Conservation (phyloP, 2,797 vertebrate species). For the Erethizon dorsatum region DNA sequence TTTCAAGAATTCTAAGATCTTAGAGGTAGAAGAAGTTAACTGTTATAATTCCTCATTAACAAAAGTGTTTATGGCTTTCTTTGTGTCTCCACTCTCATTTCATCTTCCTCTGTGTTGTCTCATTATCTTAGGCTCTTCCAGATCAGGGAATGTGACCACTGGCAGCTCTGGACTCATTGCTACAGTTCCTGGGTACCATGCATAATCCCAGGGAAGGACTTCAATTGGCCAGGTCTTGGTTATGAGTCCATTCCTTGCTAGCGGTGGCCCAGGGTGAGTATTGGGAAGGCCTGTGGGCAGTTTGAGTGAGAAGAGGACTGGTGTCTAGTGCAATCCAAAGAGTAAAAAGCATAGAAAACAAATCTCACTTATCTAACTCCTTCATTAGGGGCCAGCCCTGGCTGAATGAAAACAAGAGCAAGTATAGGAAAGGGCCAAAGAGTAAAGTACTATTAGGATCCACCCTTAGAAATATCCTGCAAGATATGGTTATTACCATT, state of each 20-base stretch:
- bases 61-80: not conserved
- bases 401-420: not conserved
- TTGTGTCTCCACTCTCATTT: not conserved
- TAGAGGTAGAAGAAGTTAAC: not conserved
- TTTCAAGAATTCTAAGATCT: conserved; percentile 44
- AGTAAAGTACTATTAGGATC: not conserved
- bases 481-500: not conserved
- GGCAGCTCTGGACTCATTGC: not conserved
- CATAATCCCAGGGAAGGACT: not conserved
- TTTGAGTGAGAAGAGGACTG: not conserved
- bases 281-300: not conserved
- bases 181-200: not conserved
- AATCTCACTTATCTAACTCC: not conserved
- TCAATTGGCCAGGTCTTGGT: not conserved
- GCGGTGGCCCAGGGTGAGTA: not conserved
- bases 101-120: not conserved
- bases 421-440: not conserved
- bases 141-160: not conserved
- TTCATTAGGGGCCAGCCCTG: not conserved
- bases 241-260: not conserved
- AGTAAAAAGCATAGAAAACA: not conserved
- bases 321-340: not conserved
- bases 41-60: not conserved
- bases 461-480: not conserved
- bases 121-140: not conserved